Conservation (phyloP, 2,888 invertebrate species). For the Leptarthrus brevirostris region DNA sequence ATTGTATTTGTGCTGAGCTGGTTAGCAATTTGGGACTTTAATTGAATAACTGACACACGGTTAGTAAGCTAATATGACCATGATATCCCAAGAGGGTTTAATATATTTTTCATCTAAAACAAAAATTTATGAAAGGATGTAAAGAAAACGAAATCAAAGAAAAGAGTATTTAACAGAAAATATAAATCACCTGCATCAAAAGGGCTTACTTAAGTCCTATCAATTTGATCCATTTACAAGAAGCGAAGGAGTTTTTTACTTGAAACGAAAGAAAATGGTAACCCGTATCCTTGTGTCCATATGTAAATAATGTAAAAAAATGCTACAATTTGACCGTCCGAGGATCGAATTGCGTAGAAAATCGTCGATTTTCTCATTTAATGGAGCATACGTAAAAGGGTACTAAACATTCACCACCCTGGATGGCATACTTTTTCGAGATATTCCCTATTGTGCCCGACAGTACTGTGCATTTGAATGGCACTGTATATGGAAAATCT, state of each 20-base stretch:
- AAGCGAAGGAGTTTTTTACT: slow-evolving; percentile 22
- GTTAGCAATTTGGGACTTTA: too few relatives aligned
- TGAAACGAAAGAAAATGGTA: slow-evolving; percentile 27
- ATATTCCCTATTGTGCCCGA: slow-evolving; percentile 7
- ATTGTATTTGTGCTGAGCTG: too few relatives aligned
- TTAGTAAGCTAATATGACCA: too few relatives aligned
- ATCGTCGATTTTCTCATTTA: slow-evolving; percentile 45
- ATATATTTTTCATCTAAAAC: too few relatives aligned
- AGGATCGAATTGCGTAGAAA: slow-evolving; percentile 35
- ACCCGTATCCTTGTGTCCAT: slow-evolving; percentile 34
- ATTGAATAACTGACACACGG: slow-evolving; percentile 24
- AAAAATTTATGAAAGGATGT: too few relatives aligned
- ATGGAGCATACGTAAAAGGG: slow-evolving; percentile 46
- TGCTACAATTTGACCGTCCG: slow-evolving; percentile 41
- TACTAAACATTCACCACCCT: slow-evolving; percentile 10
- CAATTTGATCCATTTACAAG: slow-evolving; percentile 22
- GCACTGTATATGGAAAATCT: not conserved
- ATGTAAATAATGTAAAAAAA: slow-evolving; percentile 47
- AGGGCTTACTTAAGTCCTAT: slow-evolving; percentile 4
- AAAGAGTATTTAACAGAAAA: not conserved
- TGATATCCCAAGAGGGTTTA: not conserved
- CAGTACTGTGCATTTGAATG: slow-evolving; percentile 19
- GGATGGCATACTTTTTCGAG: not conserved
- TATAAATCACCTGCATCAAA: slow-evolving; percentile 43
- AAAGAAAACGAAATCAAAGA: not conserved